These are phyloP conservation scores for Threskiornis aethiopicus DNA, from an alignment of 2,797 vertebrate genomes.

Conservation along the genomic window DNA sequence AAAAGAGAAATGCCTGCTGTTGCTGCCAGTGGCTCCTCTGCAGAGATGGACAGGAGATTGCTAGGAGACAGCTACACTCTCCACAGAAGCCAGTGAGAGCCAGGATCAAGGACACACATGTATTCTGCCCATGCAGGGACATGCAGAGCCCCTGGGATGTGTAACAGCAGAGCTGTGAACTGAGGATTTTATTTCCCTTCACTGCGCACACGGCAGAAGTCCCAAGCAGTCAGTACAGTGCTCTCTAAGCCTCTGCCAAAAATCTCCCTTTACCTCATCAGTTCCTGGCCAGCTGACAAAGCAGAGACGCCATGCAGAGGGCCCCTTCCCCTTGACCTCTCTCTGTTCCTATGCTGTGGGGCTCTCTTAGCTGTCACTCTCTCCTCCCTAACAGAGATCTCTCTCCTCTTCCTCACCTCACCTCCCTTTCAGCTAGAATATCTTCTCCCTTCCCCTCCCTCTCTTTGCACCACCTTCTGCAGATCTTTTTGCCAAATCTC, in stretches of 20 bases:
- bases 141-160: background rate
- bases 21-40: background rate
- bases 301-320: background rate
- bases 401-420: background rate
- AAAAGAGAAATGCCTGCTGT: background rate
- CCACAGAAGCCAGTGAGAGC: background rate
- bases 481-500: background rate
- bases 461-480: background rate
- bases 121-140: background rate
- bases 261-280: constrained; percentile 29
- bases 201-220: background rate
- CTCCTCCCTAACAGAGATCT: background rate
- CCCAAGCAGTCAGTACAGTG: background rate
- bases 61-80: background rate
- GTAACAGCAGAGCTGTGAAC: background rate
- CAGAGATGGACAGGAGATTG: background rate
- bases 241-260: constrained; percentile 1
- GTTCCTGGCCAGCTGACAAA: constrained; percentile 51
- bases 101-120: background rate
- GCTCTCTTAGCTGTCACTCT: background rate
- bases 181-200: background rate
- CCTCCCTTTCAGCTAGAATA: background rate
- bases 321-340: constrained; percentile 11
- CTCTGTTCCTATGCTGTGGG: background rate
- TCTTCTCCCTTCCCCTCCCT: background rate